Conservation (phyloP, 2,888 invertebrate species). For the Pseudeuparius sepicola region DNA sequence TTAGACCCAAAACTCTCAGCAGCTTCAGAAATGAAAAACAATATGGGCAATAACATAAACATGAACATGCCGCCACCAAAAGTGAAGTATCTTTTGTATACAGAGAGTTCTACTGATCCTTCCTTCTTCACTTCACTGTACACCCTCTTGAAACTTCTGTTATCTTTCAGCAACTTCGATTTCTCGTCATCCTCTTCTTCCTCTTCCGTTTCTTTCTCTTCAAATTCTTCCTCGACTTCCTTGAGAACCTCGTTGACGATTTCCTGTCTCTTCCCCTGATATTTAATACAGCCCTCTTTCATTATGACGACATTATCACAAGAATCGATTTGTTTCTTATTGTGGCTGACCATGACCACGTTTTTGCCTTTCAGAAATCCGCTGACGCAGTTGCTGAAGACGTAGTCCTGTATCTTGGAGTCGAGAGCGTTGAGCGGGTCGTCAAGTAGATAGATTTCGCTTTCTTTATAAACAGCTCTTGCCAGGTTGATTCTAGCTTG, state of each 20-base stretch:
- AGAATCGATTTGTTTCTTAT: conserved; percentile 22
- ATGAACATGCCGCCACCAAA: conserved; percentile 29
- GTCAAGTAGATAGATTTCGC: conserved; percentile 68
- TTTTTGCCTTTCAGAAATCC: conserved; percentile 25
- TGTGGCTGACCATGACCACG: conserved; percentile 41
- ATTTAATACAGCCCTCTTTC: conserved; percentile 28
- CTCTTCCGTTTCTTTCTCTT: conserved; percentile 11
- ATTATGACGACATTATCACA: conserved; percentile 41
- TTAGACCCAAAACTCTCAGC: conserved; percentile 26
- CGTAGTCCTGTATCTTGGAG: conserved; percentile 57
- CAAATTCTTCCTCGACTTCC: conserved; percentile 17
- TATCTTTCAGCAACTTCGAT: conserved; percentile 13
- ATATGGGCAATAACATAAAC: conserved; percentile 22
- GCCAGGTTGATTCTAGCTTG: conserved; percentile 70
- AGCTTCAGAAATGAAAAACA: conserved; percentile 26
- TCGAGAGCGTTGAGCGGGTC: conserved; percentile 76
- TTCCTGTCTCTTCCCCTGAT: conserved; percentile 20
- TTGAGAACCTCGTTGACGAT: conserved; percentile 21
- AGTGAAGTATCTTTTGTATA: conserved; percentile 30
- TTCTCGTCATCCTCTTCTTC: conserved; percentile 18
- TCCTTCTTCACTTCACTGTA: conserved; percentile 29
- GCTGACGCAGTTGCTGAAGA: conserved; percentile 52
- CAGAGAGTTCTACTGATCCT: conserved; percentile 27
- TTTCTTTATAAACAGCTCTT: conserved; percentile 62
- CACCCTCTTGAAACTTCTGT: conserved; percentile 19